Evolutionary conservation across 2,888 invertebrate genomes (phyloP).

Genomic region (Aphidoletes aphidimyza): DNA sequence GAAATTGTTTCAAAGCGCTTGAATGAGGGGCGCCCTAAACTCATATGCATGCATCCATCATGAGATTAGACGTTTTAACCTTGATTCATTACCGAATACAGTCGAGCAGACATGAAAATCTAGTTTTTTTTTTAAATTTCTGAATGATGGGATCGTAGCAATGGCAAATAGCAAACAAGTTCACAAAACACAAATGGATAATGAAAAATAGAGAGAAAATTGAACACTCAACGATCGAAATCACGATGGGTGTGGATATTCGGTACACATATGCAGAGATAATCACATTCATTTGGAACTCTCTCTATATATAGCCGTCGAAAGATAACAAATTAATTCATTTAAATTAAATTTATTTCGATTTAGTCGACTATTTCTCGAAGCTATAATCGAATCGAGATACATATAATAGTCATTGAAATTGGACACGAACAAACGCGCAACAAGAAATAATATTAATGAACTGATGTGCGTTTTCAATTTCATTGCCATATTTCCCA

Average conservation of each 20-base stretch:
- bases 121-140: background rate
- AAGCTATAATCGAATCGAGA: background rate
- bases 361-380: background rate
- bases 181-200: constrained; percentile 1
- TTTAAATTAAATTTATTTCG: constrained; percentile 48
- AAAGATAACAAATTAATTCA: constrained; percentile 41
- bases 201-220: background rate
- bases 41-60: constrained; percentile 16
- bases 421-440: background rate
- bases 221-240: background rate
- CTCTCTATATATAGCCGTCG: background rate
- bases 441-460: no score
- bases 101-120: background rate
- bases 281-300: background rate
- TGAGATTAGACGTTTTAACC: background rate
- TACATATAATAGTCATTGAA: background rate
- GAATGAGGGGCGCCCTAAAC: background rate
- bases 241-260: background rate
- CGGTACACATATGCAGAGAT: background rate
- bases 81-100: background rate
- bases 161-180: no score
- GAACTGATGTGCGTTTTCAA: background rate
- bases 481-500: background rate
- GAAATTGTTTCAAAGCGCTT: background rate
- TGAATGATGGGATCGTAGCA: no score